Base-by-base conservation (phyloP, 1,140 invertebrate genomes). In the Temnothorax nylanderi region DNA sequence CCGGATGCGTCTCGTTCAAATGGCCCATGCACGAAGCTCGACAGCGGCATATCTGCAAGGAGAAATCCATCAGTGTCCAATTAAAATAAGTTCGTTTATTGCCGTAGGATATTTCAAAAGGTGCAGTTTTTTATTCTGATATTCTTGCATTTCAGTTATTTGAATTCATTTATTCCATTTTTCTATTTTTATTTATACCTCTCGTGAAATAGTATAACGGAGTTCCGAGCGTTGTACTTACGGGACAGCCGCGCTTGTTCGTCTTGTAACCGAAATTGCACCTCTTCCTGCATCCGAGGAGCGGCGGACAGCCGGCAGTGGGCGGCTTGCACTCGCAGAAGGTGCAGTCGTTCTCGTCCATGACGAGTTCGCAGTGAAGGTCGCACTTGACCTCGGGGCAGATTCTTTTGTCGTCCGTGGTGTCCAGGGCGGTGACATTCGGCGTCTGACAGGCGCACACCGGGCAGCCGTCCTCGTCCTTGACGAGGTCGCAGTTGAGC, bases 271-370 rank as follows among this genome's bases (percentile, higher is more conserved):
- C 94, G 60, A 91, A 93, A 16, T 87, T 90, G 74, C 94, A 95
- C 71, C 93, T 93, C 75, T 92, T 94, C 44, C 89, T 94, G 90
- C 94, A 94, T 65, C 86, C 90, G 54, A 84, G 51, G 41, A 93
- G 76, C 11, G 89, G 51, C 51, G 93, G 89, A 76, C 94, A 95
- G 16, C 86, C 88, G 16, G 87, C 69, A 10, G 89, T 71, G 5
- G 86, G 90, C 1, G 92, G 86, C 62, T 93, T 92, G 78, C 94
- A 95, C 71, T 94, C 89, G 87, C 94, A 95, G 0, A 94, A 78
- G 13, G 90, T 93, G 81, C 94, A 95, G 60, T 93, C 93, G 56
- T 94, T 94, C 47, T 93, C 92, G 62, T 95, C 94, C 91, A 93
- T 92, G 2, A 93, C 77, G 49, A 94, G 82, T 18, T 93, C 93